phyloP scores from a whole-genome alignment of 2,113 vertebrate species.

The Rhinopomastus cyanomelas region DNA sequence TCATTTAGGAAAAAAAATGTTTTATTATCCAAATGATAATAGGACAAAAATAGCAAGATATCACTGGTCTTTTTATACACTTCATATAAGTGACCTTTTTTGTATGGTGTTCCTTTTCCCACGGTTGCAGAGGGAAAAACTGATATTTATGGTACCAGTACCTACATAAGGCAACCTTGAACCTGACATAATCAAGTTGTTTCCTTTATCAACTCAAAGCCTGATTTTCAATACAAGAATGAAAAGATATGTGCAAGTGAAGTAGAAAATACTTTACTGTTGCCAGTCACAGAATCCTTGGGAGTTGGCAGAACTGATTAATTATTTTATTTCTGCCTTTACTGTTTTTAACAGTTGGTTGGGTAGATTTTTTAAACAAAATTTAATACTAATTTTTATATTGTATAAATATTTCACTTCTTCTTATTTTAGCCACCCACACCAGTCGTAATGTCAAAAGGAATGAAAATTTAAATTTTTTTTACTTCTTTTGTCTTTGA shows the following conservation, averaged over 20 bases:
- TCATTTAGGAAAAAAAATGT: not conserved
- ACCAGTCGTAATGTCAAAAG: not conserved
- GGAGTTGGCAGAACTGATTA: not conserved
- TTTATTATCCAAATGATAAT: not conserved
- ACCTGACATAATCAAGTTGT: not conserved
- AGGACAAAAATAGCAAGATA: not conserved
- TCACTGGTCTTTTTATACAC: not conserved
- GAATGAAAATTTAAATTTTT: not conserved
- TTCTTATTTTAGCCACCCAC: not conserved
- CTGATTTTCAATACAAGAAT: not conserved
- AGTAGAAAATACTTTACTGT: not conserved
- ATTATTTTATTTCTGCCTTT: conserved; percentile 23
- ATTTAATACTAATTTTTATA: not conserved
- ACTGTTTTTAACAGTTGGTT: not conserved
- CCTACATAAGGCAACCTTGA: not conserved
- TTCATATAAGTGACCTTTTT: not conserved
- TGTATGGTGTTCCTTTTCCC: not conserved
- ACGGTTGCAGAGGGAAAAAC: not conserved
- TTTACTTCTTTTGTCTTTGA: not conserved
- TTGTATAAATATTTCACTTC: not conserved
- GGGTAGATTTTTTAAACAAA: not conserved
- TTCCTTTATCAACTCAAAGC: not conserved
- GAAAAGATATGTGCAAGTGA: not conserved
- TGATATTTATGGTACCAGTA: not conserved
- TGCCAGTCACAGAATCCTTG: not conserved